These are phyloP conservation scores for Aspiorhynchus laticeps DNA, from an alignment of 2,113 vertebrate genomes.

Conservation along the genomic window DNA sequence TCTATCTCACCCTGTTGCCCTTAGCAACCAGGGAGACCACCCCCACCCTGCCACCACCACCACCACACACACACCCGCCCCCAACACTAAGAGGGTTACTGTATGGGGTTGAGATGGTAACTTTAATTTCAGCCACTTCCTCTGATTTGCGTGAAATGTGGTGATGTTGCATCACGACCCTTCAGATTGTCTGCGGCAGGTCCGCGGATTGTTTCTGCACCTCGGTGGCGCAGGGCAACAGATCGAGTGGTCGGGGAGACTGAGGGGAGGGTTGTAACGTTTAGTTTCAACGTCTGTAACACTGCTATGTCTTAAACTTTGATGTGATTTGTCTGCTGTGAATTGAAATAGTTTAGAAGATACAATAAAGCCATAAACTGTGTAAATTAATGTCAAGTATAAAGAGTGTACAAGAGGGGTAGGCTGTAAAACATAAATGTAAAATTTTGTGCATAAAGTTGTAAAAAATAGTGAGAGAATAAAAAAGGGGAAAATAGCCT, in stretches of 20 bases:
- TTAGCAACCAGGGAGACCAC: slow-evolving; percentile 64
- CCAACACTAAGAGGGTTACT: slow-evolving; percentile 59
- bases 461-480: too few species aligned
- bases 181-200: not conserved
- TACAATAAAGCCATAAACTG: not conserved
- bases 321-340: not conserved
- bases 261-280: not conserved
- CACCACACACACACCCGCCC: slow-evolving; percentile 42
- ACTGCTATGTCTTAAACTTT: not conserved
- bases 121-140: slow-evolving; percentile 48
- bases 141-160: slow-evolving; percentile 43
- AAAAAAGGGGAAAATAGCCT: too few species aligned
- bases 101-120: slow-evolving; percentile 51
- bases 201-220: not conserved
- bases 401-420: not conserved
- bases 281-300: not conserved
- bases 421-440: too few species aligned
- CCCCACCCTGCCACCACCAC: slow-evolving; percentile 51
- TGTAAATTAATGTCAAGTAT: not conserved
- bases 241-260: not conserved
- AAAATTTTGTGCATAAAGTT: too few species aligned
- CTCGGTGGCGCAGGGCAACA: not conserved
- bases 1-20: slow-evolving; percentile 66
- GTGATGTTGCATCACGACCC: slow-evolving; percentile 21
- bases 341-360: not conserved